Conservation (phyloP, 2,113 vertebrate genomes). For the Eptesicus fuscus region DNA sequence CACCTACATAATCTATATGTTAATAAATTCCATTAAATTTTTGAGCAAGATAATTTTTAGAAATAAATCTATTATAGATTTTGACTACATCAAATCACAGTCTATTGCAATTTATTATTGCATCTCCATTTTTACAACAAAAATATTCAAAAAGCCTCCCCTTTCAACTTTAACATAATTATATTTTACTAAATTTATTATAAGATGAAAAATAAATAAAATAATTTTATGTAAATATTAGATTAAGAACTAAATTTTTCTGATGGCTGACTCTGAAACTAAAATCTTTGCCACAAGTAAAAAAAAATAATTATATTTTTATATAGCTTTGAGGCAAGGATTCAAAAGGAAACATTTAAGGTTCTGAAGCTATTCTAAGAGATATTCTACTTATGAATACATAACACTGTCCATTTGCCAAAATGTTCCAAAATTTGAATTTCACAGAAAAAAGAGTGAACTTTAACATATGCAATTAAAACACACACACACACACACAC, state of each 20-base stretch:
- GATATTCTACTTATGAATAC: too few species aligned
- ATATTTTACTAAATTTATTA: not conserved
- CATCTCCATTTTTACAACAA: not conserved
- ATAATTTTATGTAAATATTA: not conserved
- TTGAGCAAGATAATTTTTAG: not conserved
- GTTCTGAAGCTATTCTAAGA: not conserved
- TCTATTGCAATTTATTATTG: not conserved
- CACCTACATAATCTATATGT: not conserved
- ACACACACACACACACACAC: too few species aligned
- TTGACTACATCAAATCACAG: not conserved
- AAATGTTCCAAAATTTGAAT: too few species aligned
- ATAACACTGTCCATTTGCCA: too few species aligned
- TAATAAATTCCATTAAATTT: not conserved
- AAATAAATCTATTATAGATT: not conserved
- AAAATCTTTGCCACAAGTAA: not conserved
- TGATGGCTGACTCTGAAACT: not conserved
- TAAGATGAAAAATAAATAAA: not conserved
- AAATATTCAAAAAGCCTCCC: not conserved
- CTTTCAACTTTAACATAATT: not conserved
- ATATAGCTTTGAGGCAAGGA: not conserved
- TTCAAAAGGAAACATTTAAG: not conserved
- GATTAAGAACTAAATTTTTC: not conserved
- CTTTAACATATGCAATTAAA: too few species aligned
- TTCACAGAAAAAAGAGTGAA: too few species aligned
- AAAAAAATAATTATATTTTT: not conserved